These are phyloP conservation scores for Sturnira hondurensis DNA, from an alignment of 2,113 vertebrate genomes.

Conservation along the genomic window DNA sequence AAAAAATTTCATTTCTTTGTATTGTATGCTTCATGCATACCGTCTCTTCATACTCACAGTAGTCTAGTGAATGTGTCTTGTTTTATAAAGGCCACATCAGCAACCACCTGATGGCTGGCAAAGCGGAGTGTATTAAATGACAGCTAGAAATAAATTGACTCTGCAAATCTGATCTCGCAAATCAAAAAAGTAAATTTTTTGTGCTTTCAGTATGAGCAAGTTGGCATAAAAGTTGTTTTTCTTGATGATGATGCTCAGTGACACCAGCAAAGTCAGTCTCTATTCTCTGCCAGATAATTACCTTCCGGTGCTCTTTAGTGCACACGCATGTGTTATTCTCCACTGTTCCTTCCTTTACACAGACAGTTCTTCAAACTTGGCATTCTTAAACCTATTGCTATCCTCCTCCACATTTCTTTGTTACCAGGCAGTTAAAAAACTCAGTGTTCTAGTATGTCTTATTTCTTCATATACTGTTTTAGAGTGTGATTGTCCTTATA, in stretches of 20 bases:
- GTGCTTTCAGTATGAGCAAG: not conserved
- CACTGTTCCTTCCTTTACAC: not conserved
- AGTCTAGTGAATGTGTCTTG: not conserved
- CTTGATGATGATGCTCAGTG: not conserved
- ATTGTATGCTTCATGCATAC: not conserved
- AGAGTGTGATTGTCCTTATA: conserved; percentile 27
- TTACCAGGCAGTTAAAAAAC: not conserved
- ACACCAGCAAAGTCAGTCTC: not conserved
- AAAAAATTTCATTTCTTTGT: not conserved
- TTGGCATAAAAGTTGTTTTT: not conserved
- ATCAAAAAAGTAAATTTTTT: not conserved
- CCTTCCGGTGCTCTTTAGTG: not conserved
- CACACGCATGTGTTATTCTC: not conserved
- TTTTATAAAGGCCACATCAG: not conserved
- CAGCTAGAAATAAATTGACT: not conserved
- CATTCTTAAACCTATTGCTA: conserved; percentile 48
- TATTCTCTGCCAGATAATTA: not conserved
- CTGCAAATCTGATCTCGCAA: not conserved
- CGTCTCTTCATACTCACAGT: not conserved
- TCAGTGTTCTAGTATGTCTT: conserved; percentile 30
- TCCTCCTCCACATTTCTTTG: not conserved
- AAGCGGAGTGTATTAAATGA: not conserved
- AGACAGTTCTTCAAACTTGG: conserved; percentile 22
- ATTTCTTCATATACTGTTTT: conserved; percentile 3
- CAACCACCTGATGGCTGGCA: not conserved